phyloP scores from a whole-genome alignment of 2,797 vertebrate species.

The Arnoldichthys spilopterus region DNA sequence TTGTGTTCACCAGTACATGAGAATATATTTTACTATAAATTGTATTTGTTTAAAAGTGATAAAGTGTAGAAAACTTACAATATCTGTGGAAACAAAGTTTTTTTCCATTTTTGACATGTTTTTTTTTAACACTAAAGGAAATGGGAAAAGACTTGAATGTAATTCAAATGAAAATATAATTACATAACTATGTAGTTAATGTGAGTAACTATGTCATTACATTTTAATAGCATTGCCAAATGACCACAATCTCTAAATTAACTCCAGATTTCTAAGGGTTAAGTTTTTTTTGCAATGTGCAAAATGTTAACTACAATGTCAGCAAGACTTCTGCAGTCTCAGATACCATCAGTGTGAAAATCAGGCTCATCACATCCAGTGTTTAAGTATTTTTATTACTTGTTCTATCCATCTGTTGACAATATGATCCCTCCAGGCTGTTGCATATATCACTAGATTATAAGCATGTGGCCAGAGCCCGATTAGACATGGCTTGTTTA shows the following conservation, averaged over 20 bases:
- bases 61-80: no score
- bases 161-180: no score
- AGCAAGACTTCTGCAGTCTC: neutral
- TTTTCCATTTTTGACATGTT: no score
- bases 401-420: slow-evolving; percentile 24
- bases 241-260: neutral
- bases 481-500: slow-evolving; percentile 7
- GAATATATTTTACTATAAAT: no score
- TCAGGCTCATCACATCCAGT: neutral
- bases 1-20: no score
- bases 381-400: slow-evolving; percentile 18
- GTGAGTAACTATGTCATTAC: neutral
- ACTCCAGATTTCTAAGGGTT: neutral
- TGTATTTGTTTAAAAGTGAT: no score
- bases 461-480: neutral
- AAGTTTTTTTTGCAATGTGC: neutral
- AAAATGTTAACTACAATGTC: neutral
- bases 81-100: no score
- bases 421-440: slow-evolving; percentile 6
- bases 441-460: slow-evolving; percentile 16
- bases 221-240: neutral
- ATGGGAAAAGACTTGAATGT: no score
- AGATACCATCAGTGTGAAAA: neutral
- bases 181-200: no score
- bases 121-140: no score